Percentiles rank a stretch among this genome's conserved stretches.
Conservation (phyloP, 1,140 invertebrate species). For the Papilio polytes region DNA sequence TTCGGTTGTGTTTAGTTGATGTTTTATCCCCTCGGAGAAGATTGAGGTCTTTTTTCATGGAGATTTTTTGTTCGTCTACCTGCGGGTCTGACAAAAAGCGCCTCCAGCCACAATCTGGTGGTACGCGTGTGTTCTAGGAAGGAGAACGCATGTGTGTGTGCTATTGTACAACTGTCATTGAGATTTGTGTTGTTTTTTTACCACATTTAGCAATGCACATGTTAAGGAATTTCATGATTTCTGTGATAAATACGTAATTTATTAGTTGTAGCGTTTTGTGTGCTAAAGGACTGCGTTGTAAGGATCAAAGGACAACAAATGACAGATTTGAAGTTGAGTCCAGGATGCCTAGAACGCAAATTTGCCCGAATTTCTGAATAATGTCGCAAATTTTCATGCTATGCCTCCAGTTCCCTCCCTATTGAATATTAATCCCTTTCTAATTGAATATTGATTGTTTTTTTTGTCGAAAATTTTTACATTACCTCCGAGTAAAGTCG, state of each 20-base stretch:
- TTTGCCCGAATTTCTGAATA: too few relatives aligned
- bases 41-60: conserved; percentile 54
- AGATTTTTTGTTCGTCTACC: conserved; percentile 68
- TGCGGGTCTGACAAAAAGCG: conserved; percentile 46
- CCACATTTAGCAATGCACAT: conserved; percentile 10
- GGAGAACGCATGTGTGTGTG: conserved; percentile 5
- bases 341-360: too few relatives aligned
- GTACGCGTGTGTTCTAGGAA: conserved; percentile 18
- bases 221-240: conserved; percentile 8
- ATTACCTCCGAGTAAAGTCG: too few relatives aligned
- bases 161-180: conserved; percentile 16
- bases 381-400: too few relatives aligned
- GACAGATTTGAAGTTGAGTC: too few relatives aligned
- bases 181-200: conserved; percentile 23
- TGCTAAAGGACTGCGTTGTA: too few relatives aligned
- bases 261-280: too few relatives aligned
- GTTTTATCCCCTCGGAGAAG: conserved; percentile 63
- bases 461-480: too few relatives aligned
- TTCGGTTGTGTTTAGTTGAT: conserved; percentile 34
- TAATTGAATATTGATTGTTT: too few relatives aligned
- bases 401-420: too few relatives aligned
- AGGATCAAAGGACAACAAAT: too few relatives aligned
- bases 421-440: too few relatives aligned
- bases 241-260: background rate
- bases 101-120: conserved; percentile 32